phyloP scores from a whole-genome alignment of 92 coral and sea anemone species.

The Palythoa heliodiscus region DNA sequence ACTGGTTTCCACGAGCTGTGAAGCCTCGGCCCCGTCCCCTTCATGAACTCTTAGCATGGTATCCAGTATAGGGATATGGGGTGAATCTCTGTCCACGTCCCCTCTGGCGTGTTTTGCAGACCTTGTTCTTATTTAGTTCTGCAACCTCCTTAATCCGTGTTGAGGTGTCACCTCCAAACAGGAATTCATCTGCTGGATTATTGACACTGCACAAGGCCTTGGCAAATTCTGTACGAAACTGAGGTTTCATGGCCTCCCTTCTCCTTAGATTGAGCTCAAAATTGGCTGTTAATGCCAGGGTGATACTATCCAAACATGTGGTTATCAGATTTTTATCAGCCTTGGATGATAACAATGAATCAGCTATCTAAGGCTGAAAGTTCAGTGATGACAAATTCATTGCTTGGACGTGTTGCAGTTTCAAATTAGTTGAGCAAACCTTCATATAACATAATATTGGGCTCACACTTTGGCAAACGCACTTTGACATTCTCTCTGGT shows the following conservation, averaged over 20 bases:
- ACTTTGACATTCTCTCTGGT: constrained; percentile 40
- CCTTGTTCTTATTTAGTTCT: constrained; percentile 51
- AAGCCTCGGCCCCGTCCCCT: constrained; percentile 34
- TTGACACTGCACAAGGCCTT: constrained; percentile 56
- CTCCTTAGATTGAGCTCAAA: constrained; percentile 50
- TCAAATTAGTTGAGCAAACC: constrained; percentile 27
- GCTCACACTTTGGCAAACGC: constrained; percentile 43
- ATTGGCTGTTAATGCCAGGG: constrained; percentile 51
- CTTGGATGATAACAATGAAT: constrained; percentile 37
- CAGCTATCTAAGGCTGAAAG: constrained; percentile 51
- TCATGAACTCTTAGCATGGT: not conserved
- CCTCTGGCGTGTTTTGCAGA: constrained; percentile 40
- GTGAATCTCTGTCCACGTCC: constrained; percentile 35
- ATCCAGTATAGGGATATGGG: constrained; percentile 32
- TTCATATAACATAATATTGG: constrained; percentile 42
- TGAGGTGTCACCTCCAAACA: constrained; percentile 59
- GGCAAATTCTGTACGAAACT: constrained; percentile 58
- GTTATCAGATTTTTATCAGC: constrained; percentile 46
- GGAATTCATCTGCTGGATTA: constrained; percentile 59
- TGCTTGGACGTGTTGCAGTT: constrained; percentile 37
- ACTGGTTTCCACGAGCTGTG: constrained; percentile 9
- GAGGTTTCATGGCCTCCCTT: constrained; percentile 57
- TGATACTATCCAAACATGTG: constrained; percentile 57
- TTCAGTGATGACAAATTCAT: constrained; percentile 40
- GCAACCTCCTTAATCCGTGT: constrained; percentile 59